Conservation (phyloP, 92 coral and sea anemone genomes). For the Phenganax subtilis region DNA sequence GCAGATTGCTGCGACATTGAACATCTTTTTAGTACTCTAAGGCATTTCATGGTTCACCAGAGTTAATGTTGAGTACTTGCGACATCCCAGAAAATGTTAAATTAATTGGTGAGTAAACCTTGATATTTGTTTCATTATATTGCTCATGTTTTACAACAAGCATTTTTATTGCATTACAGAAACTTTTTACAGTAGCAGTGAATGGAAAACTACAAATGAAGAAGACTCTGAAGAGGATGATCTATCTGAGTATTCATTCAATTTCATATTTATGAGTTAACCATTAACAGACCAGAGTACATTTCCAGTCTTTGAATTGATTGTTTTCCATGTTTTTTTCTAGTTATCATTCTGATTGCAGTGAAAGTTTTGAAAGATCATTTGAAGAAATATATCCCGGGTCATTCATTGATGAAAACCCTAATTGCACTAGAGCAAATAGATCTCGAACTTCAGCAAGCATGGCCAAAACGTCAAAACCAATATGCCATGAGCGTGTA, state of each 20-base stretch:
- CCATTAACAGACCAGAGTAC: not conserved
- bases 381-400: not conserved
- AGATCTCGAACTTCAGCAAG: not conserved
- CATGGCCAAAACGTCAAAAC: not conserved
- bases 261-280: not conserved
- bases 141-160: not conserved
- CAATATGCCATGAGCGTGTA: not conserved
- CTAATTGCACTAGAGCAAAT: not conserved
- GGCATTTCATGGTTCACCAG: constrained; percentile 29
- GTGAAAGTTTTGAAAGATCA: not conserved
- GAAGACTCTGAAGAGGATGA: too few relatives aligned
- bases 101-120: constrained; percentile 9
- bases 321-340: not conserved
- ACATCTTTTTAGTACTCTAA: constrained; percentile 21
- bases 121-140: too few relatives aligned
- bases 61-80: constrained; percentile 24
- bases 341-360: not conserved
- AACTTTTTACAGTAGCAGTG: too few relatives aligned
- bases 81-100: constrained; percentile 26
- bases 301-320: too few relatives aligned
- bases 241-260: not conserved
- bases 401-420: not conserved
- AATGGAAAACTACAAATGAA: too few relatives aligned
- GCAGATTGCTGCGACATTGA: not conserved
- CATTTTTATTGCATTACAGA: not conserved